phyloP scores from a whole-genome alignment of 37 sponge, comb jelly and placozoan genomes.

The Halisarca cf. caerulea region DNA sequence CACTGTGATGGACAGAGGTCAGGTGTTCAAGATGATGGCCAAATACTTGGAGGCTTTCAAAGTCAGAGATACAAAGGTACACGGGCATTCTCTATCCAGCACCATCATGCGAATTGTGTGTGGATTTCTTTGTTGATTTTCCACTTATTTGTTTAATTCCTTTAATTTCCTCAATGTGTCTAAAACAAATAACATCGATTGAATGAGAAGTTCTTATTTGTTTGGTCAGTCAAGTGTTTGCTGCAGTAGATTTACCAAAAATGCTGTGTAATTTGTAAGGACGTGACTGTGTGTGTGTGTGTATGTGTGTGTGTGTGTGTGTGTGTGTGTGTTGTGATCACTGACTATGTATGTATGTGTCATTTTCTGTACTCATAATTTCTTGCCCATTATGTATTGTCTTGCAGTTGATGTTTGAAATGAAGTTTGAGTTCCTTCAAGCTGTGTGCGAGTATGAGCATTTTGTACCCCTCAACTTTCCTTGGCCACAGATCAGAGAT shows the following conservation, averaged over 20 bases:
- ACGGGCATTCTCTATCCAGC: too few species aligned
- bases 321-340: too few species aligned
- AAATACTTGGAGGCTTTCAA: slow-evolving; percentile 60
- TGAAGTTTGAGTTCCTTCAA: slow-evolving; percentile 81
- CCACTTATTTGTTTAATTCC: not conserved
- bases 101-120: too few species aligned
- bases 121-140: not conserved
- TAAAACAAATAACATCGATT: too few species aligned
- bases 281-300: not conserved
- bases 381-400: not conserved
- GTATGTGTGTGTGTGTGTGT: slow-evolving; percentile 2
- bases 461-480: slow-evolving; percentile 88
- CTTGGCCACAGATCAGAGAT: slow-evolving; percentile 39
- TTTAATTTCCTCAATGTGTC: too few species aligned
- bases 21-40: slow-evolving; percentile 77
- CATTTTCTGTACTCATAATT: not conserved
- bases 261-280: not conserved
- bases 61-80: slow-evolving; percentile 43
- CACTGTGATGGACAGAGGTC: slow-evolving; percentile 88
- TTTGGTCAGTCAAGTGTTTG: too few species aligned
- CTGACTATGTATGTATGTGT: not conserved
- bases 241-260: too few species aligned
- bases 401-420: slow-evolving; percentile 49
- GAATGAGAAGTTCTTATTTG: too few species aligned
- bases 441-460: slow-evolving; percentile 89